Percentiles rank a stretch among this genome's conserved stretches.
Conservation (phyloP, 2,113 vertebrate species). For the Mohoua ochrocephala region DNA sequence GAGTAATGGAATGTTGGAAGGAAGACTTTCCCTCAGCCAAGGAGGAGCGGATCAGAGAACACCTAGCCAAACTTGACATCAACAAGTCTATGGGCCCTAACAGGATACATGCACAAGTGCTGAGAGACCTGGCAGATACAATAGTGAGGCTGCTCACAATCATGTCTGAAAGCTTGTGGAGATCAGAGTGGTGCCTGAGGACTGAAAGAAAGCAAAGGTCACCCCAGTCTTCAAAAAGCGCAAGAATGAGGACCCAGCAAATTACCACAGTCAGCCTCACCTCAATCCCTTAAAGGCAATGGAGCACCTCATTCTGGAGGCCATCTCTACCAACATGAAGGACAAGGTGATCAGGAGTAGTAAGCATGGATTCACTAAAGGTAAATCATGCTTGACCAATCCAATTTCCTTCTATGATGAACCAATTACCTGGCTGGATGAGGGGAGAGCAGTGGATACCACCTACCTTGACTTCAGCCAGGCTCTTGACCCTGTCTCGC, state of each 20-base stretch:
- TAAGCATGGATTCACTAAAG: background rate
- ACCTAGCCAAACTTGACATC: background rate
- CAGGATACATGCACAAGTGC: background rate
- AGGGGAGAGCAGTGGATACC: background rate
- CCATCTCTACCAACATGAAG: background rate
- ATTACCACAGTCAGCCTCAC: background rate
- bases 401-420: background rate
- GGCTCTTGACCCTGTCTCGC: rapidly evolving
- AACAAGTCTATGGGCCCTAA: background rate
- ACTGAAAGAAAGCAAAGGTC: background rate
- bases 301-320: rapidly evolving
- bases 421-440: background rate
- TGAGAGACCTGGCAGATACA: background rate
- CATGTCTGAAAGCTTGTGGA: background rate
- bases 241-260: background rate
- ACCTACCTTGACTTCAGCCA: background rate
- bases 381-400: background rate
- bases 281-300: background rate
- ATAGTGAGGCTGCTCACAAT: background rate
- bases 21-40: background rate
- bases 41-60: background rate
- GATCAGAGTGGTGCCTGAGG: background rate
- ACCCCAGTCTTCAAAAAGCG: background rate
- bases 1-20: background rate
- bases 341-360: background rate